Evolutionary conservation across 1,140 invertebrate genomes (phyloP).

Genomic region (Pseudomyrmex gracilis): DNA sequence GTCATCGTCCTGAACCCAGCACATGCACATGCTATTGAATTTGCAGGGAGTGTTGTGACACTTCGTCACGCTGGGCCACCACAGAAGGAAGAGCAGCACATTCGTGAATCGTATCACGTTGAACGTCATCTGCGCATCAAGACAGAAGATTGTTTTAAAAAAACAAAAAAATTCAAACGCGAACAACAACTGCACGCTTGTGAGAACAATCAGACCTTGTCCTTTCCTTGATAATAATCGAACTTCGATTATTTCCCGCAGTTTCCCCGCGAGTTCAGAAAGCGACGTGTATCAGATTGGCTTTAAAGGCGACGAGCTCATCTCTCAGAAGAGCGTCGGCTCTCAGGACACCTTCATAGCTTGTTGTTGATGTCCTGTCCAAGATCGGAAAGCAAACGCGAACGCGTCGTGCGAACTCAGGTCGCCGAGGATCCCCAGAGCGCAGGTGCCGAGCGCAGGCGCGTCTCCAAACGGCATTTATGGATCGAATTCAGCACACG

Average conservation of each 20-base stretch:
- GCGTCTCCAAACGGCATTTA: constrained; percentile 48
- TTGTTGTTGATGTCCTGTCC: constrained; percentile 15
- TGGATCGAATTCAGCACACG: constrained; percentile 47
- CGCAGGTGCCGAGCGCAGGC: constrained; percentile 44
- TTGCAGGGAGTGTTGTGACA: constrained; percentile 85
- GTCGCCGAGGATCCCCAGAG: constrained; percentile 37
- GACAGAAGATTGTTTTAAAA: not conserved
- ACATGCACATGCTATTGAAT: constrained; percentile 88
- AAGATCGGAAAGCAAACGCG: constrained; percentile 44
- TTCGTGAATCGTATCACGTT: constrained; percentile 11
- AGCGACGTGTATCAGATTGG: constrained; percentile 9
- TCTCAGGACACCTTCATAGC: constrained; percentile 48
- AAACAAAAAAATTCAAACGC: not conserved
- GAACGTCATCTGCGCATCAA: constrained; percentile 10
- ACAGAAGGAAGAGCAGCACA: constrained; percentile 59
- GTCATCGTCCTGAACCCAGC: constrained; percentile 86
- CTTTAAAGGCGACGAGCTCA: constrained; percentile 37
- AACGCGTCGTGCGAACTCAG: constrained; percentile 16
- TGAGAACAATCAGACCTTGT: constrained; percentile 27
- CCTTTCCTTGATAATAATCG: not conserved
- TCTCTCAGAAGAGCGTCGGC: constrained; percentile 3
- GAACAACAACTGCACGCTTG: not conserved
- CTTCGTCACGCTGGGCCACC: constrained; percentile 65
- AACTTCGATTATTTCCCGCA: not conserved
- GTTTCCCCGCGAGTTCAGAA: not conserved